A percentile compares a stretch with the other conserved stretches of the same genome.
Conservation (phyloP, 2,113 vertebrate genomes). For the Morone chrysops region DNA sequence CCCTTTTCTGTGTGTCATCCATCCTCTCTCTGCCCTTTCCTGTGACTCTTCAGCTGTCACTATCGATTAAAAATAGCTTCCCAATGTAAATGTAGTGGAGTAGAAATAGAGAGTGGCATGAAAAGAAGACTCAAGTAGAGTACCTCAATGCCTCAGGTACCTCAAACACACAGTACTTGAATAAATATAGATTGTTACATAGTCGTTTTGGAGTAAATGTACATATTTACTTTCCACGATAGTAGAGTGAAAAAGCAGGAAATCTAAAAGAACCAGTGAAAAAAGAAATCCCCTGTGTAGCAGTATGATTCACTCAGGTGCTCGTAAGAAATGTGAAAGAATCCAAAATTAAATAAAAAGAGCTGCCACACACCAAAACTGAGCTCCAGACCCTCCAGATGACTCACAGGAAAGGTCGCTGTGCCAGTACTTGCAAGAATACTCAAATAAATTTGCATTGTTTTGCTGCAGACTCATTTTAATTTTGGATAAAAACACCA, state of each 20-base stretch:
- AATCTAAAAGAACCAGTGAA: slow-evolving; percentile 13
- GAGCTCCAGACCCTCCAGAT: slow-evolving; percentile 17
- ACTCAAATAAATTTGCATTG: slow-evolving; percentile 20
- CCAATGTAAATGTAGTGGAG: not conserved
- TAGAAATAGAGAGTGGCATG: not conserved
- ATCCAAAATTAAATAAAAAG: slow-evolving; percentile 9
- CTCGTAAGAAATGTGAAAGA: slow-evolving; percentile 14
- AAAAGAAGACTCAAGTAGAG: not conserved
- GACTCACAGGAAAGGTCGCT: slow-evolving; percentile 5
- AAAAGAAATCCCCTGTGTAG: slow-evolving; percentile 4
- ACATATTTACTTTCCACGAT: slow-evolving; percentile 15
- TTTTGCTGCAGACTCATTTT: not conserved
- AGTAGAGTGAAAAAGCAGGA: slow-evolving; percentile 1
- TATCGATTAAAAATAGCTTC: too few relatives aligned
- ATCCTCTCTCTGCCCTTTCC: too few relatives aligned
- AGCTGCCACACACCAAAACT: not conserved
- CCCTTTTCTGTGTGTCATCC: too few relatives aligned
- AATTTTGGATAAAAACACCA: slow-evolving; percentile 15
- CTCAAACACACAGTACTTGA: not conserved
- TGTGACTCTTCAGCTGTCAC: too few relatives aligned
- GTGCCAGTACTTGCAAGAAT: slow-evolving; percentile 12
- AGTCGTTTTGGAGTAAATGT: not conserved
- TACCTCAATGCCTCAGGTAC: not conserved
- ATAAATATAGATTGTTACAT: not conserved
- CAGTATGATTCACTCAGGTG: slow-evolving; percentile 23